Evolutionary conservation across 2,888 invertebrate genomes (phyloP).

Genomic region (Blastobasis lacticolella): DNA sequence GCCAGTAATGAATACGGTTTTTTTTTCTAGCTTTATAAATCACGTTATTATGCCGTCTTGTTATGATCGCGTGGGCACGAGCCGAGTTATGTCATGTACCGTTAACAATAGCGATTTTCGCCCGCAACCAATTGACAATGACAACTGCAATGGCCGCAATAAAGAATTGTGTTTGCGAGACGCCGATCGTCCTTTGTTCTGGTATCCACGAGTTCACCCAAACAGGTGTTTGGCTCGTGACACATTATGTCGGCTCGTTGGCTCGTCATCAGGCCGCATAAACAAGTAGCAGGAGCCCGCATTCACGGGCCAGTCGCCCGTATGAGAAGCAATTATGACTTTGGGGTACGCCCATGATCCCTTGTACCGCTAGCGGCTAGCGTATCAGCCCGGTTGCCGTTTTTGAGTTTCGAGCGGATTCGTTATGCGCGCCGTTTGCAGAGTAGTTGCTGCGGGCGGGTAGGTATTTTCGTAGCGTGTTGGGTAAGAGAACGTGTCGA

Average conservation of each 20-base stretch:
- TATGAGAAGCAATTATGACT: slow-evolving; percentile 48
- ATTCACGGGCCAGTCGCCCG: slow-evolving; percentile 42
- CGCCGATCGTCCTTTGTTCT: slow-evolving; percentile 35
- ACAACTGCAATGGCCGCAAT: slow-evolving; percentile 46
- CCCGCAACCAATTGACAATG: slow-evolving; percentile 47
- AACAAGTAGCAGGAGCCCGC: slow-evolving; percentile 41
- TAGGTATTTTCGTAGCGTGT: slow-evolving; percentile 29
- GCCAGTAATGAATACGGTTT: slow-evolving; percentile 28
- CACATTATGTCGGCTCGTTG: slow-evolving; percentile 24
- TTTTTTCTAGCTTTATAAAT: slow-evolving; percentile 29
- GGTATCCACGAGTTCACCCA: slow-evolving; percentile 32
- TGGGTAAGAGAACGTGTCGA: slow-evolving; percentile 69
- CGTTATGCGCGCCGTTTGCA: slow-evolving; percentile 2
- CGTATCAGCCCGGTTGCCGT: slow-evolving; percentile 4
- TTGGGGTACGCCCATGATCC: slow-evolving; percentile 36
- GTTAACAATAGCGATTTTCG: slow-evolving; percentile 46
- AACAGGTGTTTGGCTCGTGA: slow-evolving; percentile 44
- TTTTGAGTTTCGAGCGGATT: slow-evolving; percentile 15
- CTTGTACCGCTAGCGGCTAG: slow-evolving; percentile 18
- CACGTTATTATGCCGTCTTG: slow-evolving; percentile 28
- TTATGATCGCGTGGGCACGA: slow-evolving; percentile 36
- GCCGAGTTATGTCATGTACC: slow-evolving; percentile 45
- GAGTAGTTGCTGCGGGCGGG: slow-evolving; percentile 1
- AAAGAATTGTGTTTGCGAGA: slow-evolving; percentile 44
- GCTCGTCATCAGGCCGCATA: slow-evolving; percentile 13